Evolutionary conservation across 2,888 invertebrate species (phyloP), one percentile per base, ranked within the genome.

Genomic region (Caenorhabditis japonica): DNA sequence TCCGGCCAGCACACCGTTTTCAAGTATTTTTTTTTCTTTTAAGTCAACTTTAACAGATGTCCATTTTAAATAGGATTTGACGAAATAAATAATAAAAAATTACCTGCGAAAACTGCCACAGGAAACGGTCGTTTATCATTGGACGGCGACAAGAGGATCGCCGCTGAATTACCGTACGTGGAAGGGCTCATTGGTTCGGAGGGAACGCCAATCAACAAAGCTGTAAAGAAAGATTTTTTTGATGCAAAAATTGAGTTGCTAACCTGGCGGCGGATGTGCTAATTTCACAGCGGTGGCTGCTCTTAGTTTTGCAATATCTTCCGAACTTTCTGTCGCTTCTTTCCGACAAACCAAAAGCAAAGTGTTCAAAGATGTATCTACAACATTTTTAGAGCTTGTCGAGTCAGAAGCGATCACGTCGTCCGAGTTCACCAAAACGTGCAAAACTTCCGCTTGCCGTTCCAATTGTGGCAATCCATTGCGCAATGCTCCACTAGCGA

Each of bases 151-250:
- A 80, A 46, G 0, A 80, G 68, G 53, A 80, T 78, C 0, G 79
- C 66, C 8, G 81, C 72, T 25, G 68, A 56, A 44, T 68, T 66
- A n/a, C 68, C 56, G 36, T 66, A 66, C 21, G 72, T 60, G n/a
- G 76, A 56, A n/a, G 80, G 75, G 19, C 68, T 64, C 77, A 77
- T 72, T 41, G 76, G 76, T 44, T 85, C 85, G 1, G 83, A 82
- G 1, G 84, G 85, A 1, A 85, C 83, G 8, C 85, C 85, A 56
- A 85, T 85, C 21, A 85, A 69, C 5, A 85, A 62, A 2, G 85
- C 85, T 79, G 72, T 30, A 30, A 30, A 10, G 5, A 55, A 75
- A 49, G 7, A 17, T 13, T 21, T 38, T 62, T 17, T 21, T 43
- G 27, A 47, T 39, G 7, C 10, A 13, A 17, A 30, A 27, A 19